Base-by-base conservation (phyloP, 2,113 vertebrate species). In the Arothron firmamentum region DNA sequence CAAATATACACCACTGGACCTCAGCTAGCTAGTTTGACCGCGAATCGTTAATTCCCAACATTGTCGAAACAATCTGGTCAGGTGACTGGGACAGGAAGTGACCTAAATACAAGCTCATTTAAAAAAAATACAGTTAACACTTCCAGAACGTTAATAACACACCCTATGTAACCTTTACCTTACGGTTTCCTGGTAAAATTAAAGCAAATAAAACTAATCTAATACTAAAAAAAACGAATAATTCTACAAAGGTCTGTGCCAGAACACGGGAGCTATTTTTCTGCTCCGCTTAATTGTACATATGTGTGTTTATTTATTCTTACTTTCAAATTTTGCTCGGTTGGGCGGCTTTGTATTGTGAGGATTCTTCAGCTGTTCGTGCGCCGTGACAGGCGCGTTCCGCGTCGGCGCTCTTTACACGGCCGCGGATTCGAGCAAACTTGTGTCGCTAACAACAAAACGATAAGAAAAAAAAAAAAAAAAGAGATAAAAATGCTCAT, bases 361-460 rank as follows among this genome's bases (percentile, higher is more conserved):
- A 78, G 51, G 68, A 52, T 72, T 20, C 59, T 65, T 69, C 71
- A 65, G 62, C 71, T 65, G 51, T 73, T 50, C 45, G 63, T 72
- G 72, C 66, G 63, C 23, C 51, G 57, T 34, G 60, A 62, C 67
- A 72, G 48, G 79, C 60, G 53, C 59, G 69, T 76, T 80, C 67
- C 69, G 65, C 80, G 74, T 62, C 57, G 42, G 45, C 28, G 63
- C 67, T 64, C 59, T 67, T 42, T 74, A 61, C 74, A 73, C 66
- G 62, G 68, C 55, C 21, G 13, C 66, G 64, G 79, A 68, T 78
- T 56, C 42, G 2, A 78, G 72, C 70, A 78, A 77, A 80, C 77
- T 79, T 80, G 70, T 82, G 78, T 79, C 77, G 70, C 75, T 65
- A 78, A 82, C 65, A 81, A 77, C 74, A 77, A 71, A 82, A 75